Evolutionary conservation across 2,113 vertebrate genomes (phyloP), one percentile per base, ranked within the genome.

Genomic region (Pelusios castaneus): DNA sequence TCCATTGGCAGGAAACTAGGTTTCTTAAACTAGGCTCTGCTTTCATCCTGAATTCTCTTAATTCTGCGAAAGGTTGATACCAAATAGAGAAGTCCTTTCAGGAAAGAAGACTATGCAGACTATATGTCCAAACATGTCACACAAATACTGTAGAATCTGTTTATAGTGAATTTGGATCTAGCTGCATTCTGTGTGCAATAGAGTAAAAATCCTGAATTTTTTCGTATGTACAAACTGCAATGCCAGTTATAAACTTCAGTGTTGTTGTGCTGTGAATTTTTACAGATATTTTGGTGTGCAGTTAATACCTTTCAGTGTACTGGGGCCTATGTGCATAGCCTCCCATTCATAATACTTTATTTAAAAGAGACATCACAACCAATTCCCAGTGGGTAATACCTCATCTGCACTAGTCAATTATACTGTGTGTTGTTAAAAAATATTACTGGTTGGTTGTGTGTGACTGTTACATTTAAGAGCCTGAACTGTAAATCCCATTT

Each of bases 71-170:
- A 38, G 29, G n/a, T 70, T 13, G 10, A 10, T 2, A 25, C 79
- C 60, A 27, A 38, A 34, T n/a, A 16, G 34, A 63, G 45, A 80
- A 49, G 58, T 6, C 55, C 21, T 4, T 6, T 1, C 21, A 25
- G 41, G 58, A 43, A 43, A 49, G 80, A 21, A 52, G n/a, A 67
- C 34, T 41, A 0, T 31, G 16, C 24, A 3, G 11, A 56, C 25
- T 21, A 5, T 29, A 4, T 34, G 31, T 78, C 13, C 3, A 25
- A 5, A 27, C 1, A 6, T 29, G 1, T 25, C 1, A 1, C 1
- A 2, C 22, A 41, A 47, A n/a, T 25, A 5, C 54, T 24, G 54
- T 5, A 31, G 73, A 29, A 1, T 14, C 79, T 75, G 8, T 16
- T 6, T 31, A 29, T 1, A 55, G 8, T 29, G 52, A 84, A 89